Base-by-base conservation (phyloP, 2,113 vertebrate species). In the Mandrillus leucophaeus region DNA sequence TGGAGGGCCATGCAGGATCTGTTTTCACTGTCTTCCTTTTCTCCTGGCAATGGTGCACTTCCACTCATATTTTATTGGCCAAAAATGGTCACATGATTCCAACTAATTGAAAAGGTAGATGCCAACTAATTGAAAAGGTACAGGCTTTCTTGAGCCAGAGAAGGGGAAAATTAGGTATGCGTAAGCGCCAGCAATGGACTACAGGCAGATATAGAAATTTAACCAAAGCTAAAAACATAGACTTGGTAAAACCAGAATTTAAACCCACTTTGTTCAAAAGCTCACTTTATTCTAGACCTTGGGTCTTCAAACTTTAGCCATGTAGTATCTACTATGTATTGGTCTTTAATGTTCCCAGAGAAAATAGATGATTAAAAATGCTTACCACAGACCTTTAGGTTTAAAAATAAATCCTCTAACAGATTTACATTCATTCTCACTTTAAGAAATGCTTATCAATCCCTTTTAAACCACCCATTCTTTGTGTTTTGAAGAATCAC, bases 391-490 rank as follows among this genome's bases (percentile, higher is more conserved):
- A 76, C 57, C 20, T 59, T 92, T 55, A 76, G 4, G 2, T 40
- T 85, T 83, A n/a, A 68, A 45, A 76, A 76, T 40, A 87, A 95
- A 48, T 18, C 14, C 6, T 78, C 10, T n/a, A 48, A 45, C 1
- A 73, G 38, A 1, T 17, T 91, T 72, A 23, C 9, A 82, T 66
- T 8, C n/a, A 68, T 66, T 83, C 43, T 87, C 3, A 2, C 45
- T 79, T 78, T 94, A 76, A 81, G 16, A 92, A 95, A 43, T 76
- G 75, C 68, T 88, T 66, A 73, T 20, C 22, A 68, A 64, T 64
- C 5, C 32, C 18, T 52, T 72, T 55, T 35, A 20, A 93, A 86
- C 7, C 35, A 73, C 1, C 23, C 23, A 40, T 83, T 80, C 32
- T 23, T 45, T 73, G 45, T 83, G 50, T 64, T 61, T 55, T 64